phyloP scores from a whole-genome alignment of 2,888 invertebrate species.

The Xylota segnis region DNA sequence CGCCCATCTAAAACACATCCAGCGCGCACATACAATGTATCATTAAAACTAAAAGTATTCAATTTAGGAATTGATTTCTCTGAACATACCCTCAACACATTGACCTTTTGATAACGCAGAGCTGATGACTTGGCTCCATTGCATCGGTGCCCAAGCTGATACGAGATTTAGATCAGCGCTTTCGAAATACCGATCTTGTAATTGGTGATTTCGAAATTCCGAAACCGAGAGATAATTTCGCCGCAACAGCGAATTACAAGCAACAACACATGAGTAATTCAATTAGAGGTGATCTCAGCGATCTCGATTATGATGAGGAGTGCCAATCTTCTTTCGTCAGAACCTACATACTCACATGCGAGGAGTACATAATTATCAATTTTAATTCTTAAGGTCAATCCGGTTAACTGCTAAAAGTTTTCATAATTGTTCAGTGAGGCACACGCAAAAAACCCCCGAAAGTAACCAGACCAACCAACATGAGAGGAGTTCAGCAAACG shows the following conservation, averaged over 20 bases:
- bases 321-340: conserved; percentile 9
- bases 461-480: background rate
- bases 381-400: conserved; percentile 63
- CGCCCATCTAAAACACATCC: too few species aligned
- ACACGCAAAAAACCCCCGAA: background rate
- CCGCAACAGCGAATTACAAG: background rate
- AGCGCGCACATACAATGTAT: conserved; percentile 16
- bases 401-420: conserved; percentile 59
- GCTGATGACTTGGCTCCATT: background rate
- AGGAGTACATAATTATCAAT: conserved; percentile 55
- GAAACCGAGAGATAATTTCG: conserved; percentile 4
- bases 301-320: background rate
- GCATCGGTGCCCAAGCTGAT: background rate
- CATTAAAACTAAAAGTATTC: background rate
- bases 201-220: conserved; percentile 15
- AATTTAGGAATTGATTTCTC: background rate
- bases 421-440: conserved; percentile 34
- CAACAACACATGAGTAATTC: conserved; percentile 16
- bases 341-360: too few species aligned
- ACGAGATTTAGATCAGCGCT: background rate
- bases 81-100: conserved; percentile 1
- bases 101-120: conserved; percentile 41
- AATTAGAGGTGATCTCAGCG: conserved; percentile 45
- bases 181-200: background rate
- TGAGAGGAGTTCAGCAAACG: conserved; percentile 26